Conservation (phyloP, 2,888 invertebrate species). For the Cheilosia soror region DNA sequence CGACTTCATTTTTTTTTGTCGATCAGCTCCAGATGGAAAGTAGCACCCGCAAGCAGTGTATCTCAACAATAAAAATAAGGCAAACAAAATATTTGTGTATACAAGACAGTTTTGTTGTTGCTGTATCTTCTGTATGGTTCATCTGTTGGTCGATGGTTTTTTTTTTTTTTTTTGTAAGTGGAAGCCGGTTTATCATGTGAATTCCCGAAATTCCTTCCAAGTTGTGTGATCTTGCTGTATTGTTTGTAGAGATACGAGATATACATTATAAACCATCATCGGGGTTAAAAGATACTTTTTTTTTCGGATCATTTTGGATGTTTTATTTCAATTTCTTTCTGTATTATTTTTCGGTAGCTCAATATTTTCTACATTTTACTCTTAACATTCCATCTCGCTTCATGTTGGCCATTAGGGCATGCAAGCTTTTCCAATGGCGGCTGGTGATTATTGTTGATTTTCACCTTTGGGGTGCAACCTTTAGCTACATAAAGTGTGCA, state of each 20-base stretch:
- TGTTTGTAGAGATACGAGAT: slow-evolving; percentile 59
- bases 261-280: neutral
- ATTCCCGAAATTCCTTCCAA: slow-evolving; percentile 72
- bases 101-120: slow-evolving; percentile 54
- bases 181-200: slow-evolving; percentile 70
- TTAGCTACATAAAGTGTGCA: slow-evolving; percentile 48
- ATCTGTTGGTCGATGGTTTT: slow-evolving; percentile 50
- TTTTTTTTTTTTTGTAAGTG: slow-evolving; percentile 20
- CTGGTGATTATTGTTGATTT: slow-evolving; percentile 52
- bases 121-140: slow-evolving; percentile 33
- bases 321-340: too few relatives aligned
- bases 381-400: slow-evolving; percentile 37
- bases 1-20: slow-evolving; percentile 29
- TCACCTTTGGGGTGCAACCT: slow-evolving; percentile 56
- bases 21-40: slow-evolving; percentile 71
- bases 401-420: slow-evolving; percentile 1
- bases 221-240: slow-evolving; percentile 69
- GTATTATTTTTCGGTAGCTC: slow-evolving; percentile 49
- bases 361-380: slow-evolving; percentile 32
- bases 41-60: slow-evolving; percentile 60
- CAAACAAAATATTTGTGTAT: slow-evolving; percentile 54
- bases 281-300: slow-evolving; percentile 32
- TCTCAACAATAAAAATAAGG: slow-evolving; percentile 20
- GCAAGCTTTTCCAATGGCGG: slow-evolving; percentile 28
- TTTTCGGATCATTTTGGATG: neutral